Evolutionary conservation across 1,140 invertebrate genomes (phyloP).

Genomic region (Drosophila setifemur): DNA sequence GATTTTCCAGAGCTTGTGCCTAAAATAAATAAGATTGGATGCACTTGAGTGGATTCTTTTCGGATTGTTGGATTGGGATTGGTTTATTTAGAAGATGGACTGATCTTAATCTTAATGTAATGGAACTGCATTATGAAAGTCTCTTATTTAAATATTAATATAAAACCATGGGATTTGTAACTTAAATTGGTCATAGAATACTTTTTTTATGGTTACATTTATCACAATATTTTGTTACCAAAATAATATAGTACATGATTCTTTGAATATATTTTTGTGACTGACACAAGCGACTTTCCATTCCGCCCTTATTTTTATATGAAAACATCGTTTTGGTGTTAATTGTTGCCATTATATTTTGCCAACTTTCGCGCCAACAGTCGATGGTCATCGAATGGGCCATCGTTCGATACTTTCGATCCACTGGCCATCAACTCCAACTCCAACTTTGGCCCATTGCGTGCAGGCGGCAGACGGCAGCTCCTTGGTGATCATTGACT

Average conservation of each 20-base stretch:
- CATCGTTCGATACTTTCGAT: background rate
- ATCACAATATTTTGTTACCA: background rate
- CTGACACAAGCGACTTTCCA: conserved; percentile 1
- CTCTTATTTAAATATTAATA: too few species aligned
- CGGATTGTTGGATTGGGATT: background rate
- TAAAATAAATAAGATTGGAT: background rate
- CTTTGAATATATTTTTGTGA: too few species aligned
- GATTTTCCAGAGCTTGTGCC: too few species aligned
- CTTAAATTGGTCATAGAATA: too few species aligned
- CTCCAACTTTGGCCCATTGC: conserved; percentile 44
- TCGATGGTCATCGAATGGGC: background rate
- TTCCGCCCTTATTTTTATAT: background rate
- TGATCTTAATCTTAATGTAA: too few species aligned
- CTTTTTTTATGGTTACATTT: too few species aligned
- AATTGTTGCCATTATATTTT: conserved; percentile 63
- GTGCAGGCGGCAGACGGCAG: conserved; percentile 53
- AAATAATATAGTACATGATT: too few species aligned
- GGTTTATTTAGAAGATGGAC: too few species aligned
- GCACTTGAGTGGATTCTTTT: background rate
- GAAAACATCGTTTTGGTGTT: conserved; percentile 31
- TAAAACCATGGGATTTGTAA: too few species aligned
- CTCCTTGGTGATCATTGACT: conserved; percentile 70
- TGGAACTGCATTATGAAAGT: too few species aligned
- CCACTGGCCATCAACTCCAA: background rate
- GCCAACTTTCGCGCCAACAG: conserved; percentile 39